These are phyloP conservation scores for Diadumene lineata DNA, from an alignment of 92 coral and sea anemone species.

Conservation along the genomic window DNA sequence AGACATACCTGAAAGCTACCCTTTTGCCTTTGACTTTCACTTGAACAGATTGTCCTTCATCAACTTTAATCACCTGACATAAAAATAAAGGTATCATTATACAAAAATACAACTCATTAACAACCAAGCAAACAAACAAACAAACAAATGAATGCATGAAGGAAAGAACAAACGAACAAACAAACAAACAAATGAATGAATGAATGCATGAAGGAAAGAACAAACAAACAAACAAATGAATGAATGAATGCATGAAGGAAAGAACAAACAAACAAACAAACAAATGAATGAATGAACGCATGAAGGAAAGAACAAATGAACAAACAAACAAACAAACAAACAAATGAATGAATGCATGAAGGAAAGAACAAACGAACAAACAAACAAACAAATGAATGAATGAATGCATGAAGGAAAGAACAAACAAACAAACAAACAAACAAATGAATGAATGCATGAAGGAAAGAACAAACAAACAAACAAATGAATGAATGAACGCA, in stretches of 20 bases:
- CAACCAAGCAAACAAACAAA: too few relatives aligned
- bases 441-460: background rate
- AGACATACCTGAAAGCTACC: constrained; percentile 91
- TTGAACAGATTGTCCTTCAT: constrained; percentile 82
- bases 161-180: too few relatives aligned
- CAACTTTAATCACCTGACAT: constrained; percentile 82
- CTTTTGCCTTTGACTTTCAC: constrained; percentile 85
- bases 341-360: too few relatives aligned
- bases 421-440: background rate
- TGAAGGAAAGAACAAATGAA: too few relatives aligned
- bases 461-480: too few relatives aligned
- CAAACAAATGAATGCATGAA: too few relatives aligned
- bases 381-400: background rate
- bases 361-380: background rate
- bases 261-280: background rate
- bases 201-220: too few relatives aligned
- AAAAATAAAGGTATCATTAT: too few relatives aligned
- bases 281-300: background rate
- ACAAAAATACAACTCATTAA: too few relatives aligned
- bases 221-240: background rate
- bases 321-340: too few relatives aligned
- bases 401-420: background rate
- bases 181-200: too few relatives aligned
- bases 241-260: background rate
- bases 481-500: too few relatives aligned